Base-by-base conservation (phyloP, 2,888 invertebrate genomes). In the Lepidochitona cinerea region DNA sequence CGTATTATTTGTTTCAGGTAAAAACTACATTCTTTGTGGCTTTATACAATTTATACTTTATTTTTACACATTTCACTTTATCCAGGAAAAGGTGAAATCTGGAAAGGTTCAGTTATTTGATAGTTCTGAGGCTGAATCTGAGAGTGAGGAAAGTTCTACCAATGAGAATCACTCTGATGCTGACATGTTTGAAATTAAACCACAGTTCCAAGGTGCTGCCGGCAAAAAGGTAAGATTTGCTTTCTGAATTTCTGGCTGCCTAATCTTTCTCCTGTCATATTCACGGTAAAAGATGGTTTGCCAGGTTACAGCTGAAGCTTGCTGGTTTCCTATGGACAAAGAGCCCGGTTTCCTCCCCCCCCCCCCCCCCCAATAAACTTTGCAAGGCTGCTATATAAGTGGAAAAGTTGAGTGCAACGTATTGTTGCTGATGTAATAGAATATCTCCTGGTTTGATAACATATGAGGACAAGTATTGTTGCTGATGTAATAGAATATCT, bases 201-300 rank as follows among this genome's bases (percentile, higher is more conserved):
- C 94, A 71, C 93, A 94, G 83, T 94, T 93, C 90, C 93, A 94
- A 88, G 94, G 94, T 36, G 92, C 92, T 86, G 92, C 93, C 81
- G 94, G 94, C 14, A 93, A 93, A 90, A 93, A 94, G 92, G 94
- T 92, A 86, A 88, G 88, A 76, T 37, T 72, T 5, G 32, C 1
- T 23, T 26, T 6, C 32, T 59, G 1, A 49, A 4, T 49, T 49
- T 49, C n/a, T 23, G 18, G 23, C 18, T 2, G 18, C 9, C 41
- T 41, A 26, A 26, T 59, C n/a, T 59, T 9, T n/a, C 9, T 18
- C 9, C 41, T 12, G 18, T 9, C 18, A 23, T 66, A 12, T 12
- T 35, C 18, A 41, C 9, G 18, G 9, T 41, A n/a, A n/a, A n/a
- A n/a, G n/a, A n/a, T n/a, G n/a, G n/a, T n/a, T n/a, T n/a, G n/a